Conservation (phyloP, 2,888 invertebrate species). For the Rhamnusium bicolor region DNA sequence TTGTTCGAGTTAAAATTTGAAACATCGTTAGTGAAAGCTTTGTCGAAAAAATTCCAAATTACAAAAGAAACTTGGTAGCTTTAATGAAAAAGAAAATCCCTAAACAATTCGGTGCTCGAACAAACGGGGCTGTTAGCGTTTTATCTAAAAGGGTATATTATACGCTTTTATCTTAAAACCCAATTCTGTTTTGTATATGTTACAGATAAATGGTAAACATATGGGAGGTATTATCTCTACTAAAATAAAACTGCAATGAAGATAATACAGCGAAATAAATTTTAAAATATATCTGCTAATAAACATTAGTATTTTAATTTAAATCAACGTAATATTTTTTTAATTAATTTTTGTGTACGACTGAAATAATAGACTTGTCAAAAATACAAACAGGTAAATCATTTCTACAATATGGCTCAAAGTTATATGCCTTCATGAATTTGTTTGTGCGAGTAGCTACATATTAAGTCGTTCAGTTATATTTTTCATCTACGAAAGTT, state of each 20-base stretch:
- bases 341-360: too few species aligned
- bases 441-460: not conserved
- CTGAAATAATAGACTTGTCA: too few species aligned
- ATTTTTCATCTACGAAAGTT: not conserved
- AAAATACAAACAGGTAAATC: too few species aligned
- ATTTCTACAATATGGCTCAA: too few species aligned
- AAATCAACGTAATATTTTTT: too few species aligned
- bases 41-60: not conserved
- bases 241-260: not conserved
- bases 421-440: not conserved
- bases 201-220: constrained; percentile 2
- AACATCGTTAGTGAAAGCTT: not conserved
- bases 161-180: constrained; percentile 14
- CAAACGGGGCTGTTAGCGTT: constrained; percentile 4
- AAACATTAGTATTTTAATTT: too few species aligned
- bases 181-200: constrained; percentile 1
- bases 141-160: constrained; percentile 16
- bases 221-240: not conserved
- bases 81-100: constrained; percentile 11
- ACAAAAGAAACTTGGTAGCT: not conserved
- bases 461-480: not conserved
- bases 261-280: not conserved
- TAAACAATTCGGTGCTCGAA: not conserved
- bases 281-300: too few species aligned
- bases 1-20: not conserved